Evolutionary conservation across 2,888 invertebrate genomes (phyloP), one percentile per base, ranked within the genome.

Genomic region (Phalangium opilio): DNA sequence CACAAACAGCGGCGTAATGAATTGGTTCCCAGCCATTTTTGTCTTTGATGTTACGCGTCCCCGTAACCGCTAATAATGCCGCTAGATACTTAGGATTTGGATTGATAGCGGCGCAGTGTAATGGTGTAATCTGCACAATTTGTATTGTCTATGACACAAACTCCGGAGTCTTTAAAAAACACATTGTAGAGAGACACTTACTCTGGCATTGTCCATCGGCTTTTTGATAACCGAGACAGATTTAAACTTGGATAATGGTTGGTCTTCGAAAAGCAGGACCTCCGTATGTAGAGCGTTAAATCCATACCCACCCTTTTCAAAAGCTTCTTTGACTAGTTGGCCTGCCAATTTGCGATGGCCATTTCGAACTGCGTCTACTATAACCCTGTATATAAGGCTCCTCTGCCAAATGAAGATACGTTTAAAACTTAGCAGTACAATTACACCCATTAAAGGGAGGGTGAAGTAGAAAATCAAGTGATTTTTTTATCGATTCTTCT

Each of bases 91-190:
- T 63, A 2, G 64, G 60, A 56, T 71, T 70, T 3, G 72, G 71
- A 56, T 72, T 72, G 52, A 72, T 69, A 20, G 69, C 68, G 12
- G 73, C 71, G 57, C 70, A 70, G 57, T 73, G 73, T 2, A 73
- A 52, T 2, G 73, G 73, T 1, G 71, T 71, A 32, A 73, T 63
- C 63, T 68, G 53, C 20, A 45, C n/a, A 11, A 19, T 17, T n/a
- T 11, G 14, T n/a, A n/a, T n/a, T n/a, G n/a, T n/a, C n/a, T n/a
- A n/a, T n/a, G n/a, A n/a, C n/a, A n/a, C n/a, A n/a, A n/a, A n/a
- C n/a, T n/a, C n/a, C n/a, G n/a, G n/a, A n/a, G n/a, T n/a, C n/a
- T n/a, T n/a, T n/a, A n/a, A n/a, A n/a, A 27, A 27, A 27, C 27
- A 27, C n/a, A n/a, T n/a, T n/a, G n/a, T 34, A 34, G n/a, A 34